phyloP scores from a whole-genome alignment of 2,113 vertebrate species.

The Neodontobutis hainanensis region DNA sequence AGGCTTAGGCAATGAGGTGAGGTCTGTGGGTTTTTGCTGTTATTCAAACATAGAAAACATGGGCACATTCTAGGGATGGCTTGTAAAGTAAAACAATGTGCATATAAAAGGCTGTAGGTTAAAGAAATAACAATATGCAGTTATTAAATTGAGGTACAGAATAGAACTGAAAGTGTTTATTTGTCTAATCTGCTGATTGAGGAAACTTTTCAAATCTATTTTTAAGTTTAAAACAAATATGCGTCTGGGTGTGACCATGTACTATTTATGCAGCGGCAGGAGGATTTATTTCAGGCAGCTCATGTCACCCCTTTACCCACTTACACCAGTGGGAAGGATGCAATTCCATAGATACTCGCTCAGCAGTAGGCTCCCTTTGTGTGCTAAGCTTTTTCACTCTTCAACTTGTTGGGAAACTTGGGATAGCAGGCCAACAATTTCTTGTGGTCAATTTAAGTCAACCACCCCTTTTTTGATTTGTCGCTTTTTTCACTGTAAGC shows the following conservation, averaged over 20 bases:
- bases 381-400: constrained; percentile 48
- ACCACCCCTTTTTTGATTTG: too few relatives aligned
- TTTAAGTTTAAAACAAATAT: not conserved
- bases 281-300: constrained; percentile 27
- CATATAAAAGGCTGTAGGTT: too few relatives aligned
- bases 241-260: constrained; percentile 1
- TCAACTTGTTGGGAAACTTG: constrained; percentile 41
- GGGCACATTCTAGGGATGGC: not conserved
- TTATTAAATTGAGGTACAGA: too few relatives aligned
- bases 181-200: not conserved
- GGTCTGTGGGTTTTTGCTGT: not conserved
- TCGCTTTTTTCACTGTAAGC: too few relatives aligned
- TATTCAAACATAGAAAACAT: not conserved
- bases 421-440: too few relatives aligned
- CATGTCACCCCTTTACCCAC: constrained; percentile 33
- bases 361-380: constrained; percentile 41
- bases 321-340: constrained; percentile 34
- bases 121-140: too few relatives aligned
- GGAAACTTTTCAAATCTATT: not conserved
- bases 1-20: not conserved
- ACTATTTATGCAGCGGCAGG: not conserved
- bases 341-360: constrained; percentile 31
- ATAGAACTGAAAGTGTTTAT: not conserved
- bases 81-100: not conserved
- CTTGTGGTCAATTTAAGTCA: too few relatives aligned